Evolutionary conservation across 2,888 invertebrate genomes (phyloP).

Genomic region (Drosophila kuntzei): DNA sequence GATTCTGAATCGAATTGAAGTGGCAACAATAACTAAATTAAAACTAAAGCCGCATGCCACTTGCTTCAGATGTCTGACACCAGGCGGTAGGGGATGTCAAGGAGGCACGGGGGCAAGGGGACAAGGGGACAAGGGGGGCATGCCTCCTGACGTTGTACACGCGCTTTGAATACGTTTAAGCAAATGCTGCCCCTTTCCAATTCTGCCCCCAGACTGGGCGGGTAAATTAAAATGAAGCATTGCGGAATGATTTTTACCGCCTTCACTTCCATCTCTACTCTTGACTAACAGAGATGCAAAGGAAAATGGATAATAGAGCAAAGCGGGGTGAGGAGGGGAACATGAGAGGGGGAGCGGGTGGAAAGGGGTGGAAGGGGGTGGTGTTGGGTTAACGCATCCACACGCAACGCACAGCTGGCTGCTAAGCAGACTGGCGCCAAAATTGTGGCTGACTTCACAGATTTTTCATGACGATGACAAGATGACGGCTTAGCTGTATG

Average conservation of each 20-base stretch:
- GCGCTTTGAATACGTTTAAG: conserved; percentile 77
- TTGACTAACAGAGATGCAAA: conserved; percentile 3
- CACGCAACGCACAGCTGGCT: conserved; percentile 81
- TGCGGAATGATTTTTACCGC: conserved; percentile 66
- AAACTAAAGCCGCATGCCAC: conserved; percentile 69
- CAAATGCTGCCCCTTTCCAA: conserved; percentile 40
- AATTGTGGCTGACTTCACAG: conserved; percentile 83
- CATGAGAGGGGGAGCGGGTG: not conserved
- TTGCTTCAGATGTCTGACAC: conserved; percentile 11
- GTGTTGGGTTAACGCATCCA: conserved; percentile 64
- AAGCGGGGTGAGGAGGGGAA: not conserved
- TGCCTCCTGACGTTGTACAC: conserved; percentile 59
- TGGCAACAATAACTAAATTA: conserved; percentile 79
- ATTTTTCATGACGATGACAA: conserved; percentile 78
- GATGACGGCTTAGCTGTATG: conserved; percentile 68
- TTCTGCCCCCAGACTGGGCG: conserved; percentile 28
- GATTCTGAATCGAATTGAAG: conserved; percentile 62
- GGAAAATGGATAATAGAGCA: conserved; percentile 17
- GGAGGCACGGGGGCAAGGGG: not conserved
- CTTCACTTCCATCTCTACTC: conserved; percentile 24
- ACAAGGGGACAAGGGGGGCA: not conserved
- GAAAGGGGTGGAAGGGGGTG: not conserved
- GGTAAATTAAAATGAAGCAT: conserved; percentile 76
- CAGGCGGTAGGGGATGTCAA: no score
- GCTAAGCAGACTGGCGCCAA: conserved; percentile 83